phyloP scores from a whole-genome alignment of 92 coral and sea anemone species.

The Palythoa caribaeorum region DNA sequence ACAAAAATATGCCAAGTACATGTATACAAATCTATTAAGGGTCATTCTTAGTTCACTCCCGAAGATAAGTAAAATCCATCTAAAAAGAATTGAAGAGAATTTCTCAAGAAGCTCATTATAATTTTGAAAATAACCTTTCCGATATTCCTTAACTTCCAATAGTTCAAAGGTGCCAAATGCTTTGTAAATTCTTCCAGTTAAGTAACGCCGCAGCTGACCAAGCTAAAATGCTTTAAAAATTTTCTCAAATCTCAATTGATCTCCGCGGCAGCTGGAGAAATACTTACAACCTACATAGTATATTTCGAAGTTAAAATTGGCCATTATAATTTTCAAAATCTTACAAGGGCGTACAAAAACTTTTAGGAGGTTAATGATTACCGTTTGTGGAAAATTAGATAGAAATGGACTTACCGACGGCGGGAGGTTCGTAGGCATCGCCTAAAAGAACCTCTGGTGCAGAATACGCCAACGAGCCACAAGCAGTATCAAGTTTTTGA shows the following conservation, averaged over 20 bases:
- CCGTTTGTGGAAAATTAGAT: constrained; percentile 12
- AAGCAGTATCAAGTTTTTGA: constrained; percentile 96
- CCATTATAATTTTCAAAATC: neutral
- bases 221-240: neutral
- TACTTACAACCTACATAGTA: neutral
- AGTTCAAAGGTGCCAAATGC: neutral
- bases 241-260: neutral
- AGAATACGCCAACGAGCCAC: constrained; percentile 98
- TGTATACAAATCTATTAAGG: neutral
- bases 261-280: neutral
- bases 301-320: neutral
- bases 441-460: constrained; percentile 99
- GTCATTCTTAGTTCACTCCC: neutral
- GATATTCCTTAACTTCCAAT: neutral
- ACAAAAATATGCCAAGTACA: neutral
- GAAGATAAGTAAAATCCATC: neutral
- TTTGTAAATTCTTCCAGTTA: neutral
- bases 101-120: neutral
- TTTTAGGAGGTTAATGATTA: constrained; percentile 11
- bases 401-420: constrained; percentile 86
- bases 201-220: neutral
- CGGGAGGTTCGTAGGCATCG: constrained; percentile 99
- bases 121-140: neutral
- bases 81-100: neutral
- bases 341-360: constrained; percentile 1